phyloP scores from a whole-genome alignment of 37 sponge, comb jelly and placozoan genomes.

The Spongilla lacustris region DNA sequence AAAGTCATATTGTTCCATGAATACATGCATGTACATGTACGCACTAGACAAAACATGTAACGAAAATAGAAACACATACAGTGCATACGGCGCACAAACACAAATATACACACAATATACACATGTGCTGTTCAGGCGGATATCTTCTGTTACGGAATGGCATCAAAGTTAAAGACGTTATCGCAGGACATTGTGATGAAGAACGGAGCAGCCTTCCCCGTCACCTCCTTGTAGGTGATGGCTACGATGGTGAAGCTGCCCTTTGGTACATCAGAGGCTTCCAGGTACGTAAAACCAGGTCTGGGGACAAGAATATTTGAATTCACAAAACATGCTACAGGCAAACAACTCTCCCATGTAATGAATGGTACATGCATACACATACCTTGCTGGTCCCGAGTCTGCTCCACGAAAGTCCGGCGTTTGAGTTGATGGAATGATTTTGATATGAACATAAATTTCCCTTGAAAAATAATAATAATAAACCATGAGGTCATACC shows the following conservation, averaged over 20 bases:
- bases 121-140: too few species aligned
- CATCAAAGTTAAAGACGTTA: slow-evolving; percentile 57
- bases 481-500: too few species aligned
- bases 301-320: slow-evolving; percentile 3
- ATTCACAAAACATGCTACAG: too few species aligned
- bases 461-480: too few species aligned
- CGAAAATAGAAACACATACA: too few species aligned
- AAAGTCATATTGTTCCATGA: too few species aligned
- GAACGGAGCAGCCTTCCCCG: slow-evolving; percentile 31
- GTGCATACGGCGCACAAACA: too few species aligned
- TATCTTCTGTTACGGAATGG: too few species aligned
- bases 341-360: too few species aligned
- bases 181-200: slow-evolving; percentile 33
- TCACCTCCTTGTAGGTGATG: neutral
- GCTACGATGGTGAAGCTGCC: slow-evolving; percentile 18
- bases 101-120: too few species aligned
- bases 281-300: slow-evolving; percentile 38
- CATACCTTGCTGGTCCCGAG: slow-evolving; percentile 10
- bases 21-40: too few species aligned
- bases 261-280: slow-evolving; percentile 32
- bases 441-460: neutral
- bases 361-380: neutral
- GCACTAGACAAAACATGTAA: too few species aligned
- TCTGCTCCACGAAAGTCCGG: slow-evolving; percentile 1
- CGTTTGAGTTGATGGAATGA: neutral